Evolutionary conservation across 2,113 vertebrate genomes (phyloP).

Genomic region (Patagioenas fasciata): DNA sequence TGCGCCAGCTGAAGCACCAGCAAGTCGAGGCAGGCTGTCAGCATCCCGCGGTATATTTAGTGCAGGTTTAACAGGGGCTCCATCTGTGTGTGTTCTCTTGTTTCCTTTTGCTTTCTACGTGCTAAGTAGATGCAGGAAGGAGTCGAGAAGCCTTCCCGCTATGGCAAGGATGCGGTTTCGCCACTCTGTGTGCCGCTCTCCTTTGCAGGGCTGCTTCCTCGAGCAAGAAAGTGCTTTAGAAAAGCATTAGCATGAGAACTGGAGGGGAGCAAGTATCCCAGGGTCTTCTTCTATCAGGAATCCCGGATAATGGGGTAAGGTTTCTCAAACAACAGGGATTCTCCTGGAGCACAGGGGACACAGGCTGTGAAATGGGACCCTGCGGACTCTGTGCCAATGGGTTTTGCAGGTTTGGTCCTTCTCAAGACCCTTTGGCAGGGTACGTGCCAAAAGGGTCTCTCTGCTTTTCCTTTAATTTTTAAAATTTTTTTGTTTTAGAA

Average conservation of each 20-base stretch:
- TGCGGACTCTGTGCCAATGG: rapidly evolving
- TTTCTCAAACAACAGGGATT: neutral
- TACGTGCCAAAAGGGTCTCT: neutral
- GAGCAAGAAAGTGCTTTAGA: neutral
- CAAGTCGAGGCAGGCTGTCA: neutral
- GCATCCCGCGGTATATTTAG: conserved; percentile 44
- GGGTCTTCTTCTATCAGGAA: neutral
- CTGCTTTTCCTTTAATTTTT: neutral
- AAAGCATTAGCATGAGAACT: neutral
- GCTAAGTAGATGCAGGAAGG: conserved; percentile 59
- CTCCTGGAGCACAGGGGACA: neutral
- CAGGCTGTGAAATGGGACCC: rapidly evolving
- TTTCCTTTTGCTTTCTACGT: conserved; percentile 22
- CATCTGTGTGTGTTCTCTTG: conserved; percentile 31
- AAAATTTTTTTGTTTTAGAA: neutral
- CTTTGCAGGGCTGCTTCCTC: neutral
- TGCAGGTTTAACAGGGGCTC: conserved; percentile 24
- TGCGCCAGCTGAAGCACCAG: neutral
- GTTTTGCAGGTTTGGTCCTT: neutral
- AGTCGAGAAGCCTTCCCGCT: neutral
- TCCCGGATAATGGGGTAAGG: neutral
- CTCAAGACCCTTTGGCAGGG: neutral
- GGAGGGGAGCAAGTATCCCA: neutral
- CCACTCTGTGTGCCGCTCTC: neutral
- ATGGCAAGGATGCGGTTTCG: neutral